These are phyloP conservation scores for Coptodon bakossiorum DNA, from an alignment of 2,113 vertebrate species.

Conservation along the genomic window DNA sequence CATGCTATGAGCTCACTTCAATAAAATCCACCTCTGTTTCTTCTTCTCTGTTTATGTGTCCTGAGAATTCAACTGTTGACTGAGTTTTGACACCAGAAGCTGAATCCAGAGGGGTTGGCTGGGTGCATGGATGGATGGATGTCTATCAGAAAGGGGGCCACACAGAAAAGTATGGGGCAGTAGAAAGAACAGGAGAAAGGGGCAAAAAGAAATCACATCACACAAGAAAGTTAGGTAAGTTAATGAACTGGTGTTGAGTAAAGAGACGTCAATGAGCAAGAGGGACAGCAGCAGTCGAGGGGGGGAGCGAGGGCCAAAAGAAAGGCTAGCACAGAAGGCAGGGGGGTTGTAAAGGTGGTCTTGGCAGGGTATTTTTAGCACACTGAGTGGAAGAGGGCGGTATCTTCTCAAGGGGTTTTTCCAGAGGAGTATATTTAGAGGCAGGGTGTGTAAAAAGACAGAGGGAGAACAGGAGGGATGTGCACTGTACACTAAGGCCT, in stretches of 20 bases:
- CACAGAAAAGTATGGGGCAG: neutral
- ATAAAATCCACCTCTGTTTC: slow-evolving; percentile 1
- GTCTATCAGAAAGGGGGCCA: neutral
- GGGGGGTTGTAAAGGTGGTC: slow-evolving; percentile 44
- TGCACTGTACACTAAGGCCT: slow-evolving; percentile 57
- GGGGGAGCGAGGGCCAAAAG: neutral
- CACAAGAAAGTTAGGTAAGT: neutral
- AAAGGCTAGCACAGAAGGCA: neutral
- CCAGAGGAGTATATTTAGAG: slow-evolving; percentile 75
- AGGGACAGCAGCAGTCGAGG: neutral
- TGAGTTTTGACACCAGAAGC: neutral
- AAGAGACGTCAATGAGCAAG: neutral
- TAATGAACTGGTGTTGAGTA: slow-evolving; percentile 4
- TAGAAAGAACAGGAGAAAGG: neutral
- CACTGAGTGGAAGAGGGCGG: slow-evolving; percentile 57
- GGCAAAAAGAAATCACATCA: neutral
- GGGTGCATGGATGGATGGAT: neutral
- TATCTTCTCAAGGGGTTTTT: slow-evolving; percentile 71
- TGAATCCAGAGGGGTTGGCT: neutral
- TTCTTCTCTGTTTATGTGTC: slow-evolving; percentile 8
- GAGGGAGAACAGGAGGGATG: slow-evolving; percentile 62
- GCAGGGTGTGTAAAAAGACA: slow-evolving; percentile 52
- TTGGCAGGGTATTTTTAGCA: slow-evolving; percentile 69
- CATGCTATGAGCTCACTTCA: slow-evolving; percentile 1
- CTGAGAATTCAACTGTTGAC: slow-evolving; percentile 24